Percentiles rank a stretch among this genome's conserved stretches.
These are phyloP conservation scores for Pardalotus punctatus DNA, from an alignment of 2,113 vertebrate genomes.

Conservation along the genomic window DNA sequence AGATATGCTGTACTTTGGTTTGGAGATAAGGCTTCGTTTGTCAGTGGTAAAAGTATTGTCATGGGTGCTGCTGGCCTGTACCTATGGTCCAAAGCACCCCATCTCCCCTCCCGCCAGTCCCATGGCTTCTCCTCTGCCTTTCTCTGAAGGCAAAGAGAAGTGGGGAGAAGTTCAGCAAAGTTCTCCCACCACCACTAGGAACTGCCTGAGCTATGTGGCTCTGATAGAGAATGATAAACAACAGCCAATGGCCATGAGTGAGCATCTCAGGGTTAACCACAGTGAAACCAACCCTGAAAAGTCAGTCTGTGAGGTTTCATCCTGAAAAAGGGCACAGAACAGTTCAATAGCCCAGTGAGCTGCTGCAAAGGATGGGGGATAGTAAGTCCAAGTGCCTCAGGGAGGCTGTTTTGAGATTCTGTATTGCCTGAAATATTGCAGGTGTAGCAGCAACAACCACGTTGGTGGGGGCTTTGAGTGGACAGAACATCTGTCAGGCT, in stretches of 20 bases:
- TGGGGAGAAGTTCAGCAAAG: background rate
- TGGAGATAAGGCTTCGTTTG: background rate
- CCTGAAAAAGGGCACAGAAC: background rate
- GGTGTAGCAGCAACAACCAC: background rate
- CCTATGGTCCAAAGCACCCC: background rate
- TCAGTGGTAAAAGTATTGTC: background rate
- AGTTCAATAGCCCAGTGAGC: background rate
- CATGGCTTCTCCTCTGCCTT: background rate
- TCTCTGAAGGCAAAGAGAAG: background rate
- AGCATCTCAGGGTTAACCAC: background rate
- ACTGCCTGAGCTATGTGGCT: fast-evolving
- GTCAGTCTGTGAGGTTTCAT: background rate
- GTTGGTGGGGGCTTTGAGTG: background rate
- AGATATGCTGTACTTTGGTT: background rate
- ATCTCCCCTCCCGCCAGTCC: background rate
- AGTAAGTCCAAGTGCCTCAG: background rate
- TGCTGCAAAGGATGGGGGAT: background rate
- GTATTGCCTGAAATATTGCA: background rate
- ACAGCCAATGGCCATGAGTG: background rate
- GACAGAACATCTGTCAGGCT: background rate
- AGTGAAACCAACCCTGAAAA: background rate
- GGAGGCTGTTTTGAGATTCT: background rate
- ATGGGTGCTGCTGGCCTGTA: background rate
- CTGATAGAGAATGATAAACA: background rate
- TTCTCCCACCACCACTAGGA: background rate